A percentile compares a stretch with the other conserved stretches of the same genome.
Conservation (phyloP, 2,113 vertebrate genomes). For the Archocentrus centrarchus region DNA sequence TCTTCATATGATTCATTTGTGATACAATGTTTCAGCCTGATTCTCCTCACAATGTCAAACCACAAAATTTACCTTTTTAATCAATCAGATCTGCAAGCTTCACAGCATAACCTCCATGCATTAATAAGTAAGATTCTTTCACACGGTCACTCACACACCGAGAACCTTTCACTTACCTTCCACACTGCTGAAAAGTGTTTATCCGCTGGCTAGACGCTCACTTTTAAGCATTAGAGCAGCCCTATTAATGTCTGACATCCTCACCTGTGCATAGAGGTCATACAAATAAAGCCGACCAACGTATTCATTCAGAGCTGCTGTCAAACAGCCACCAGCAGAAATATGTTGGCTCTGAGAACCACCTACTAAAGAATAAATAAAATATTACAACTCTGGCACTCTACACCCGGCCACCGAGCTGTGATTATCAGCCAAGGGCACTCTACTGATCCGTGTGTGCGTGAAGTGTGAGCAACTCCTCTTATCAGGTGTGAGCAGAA, state of each 20-base stretch:
- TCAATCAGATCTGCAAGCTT: no score
- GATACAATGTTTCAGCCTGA: neutral
- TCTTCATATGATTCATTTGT: neutral
- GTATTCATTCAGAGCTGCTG: slow-evolving; percentile 17
- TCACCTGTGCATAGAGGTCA: neutral
- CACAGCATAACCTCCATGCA: neutral
- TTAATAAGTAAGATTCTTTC: neutral
- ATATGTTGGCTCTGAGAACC: neutral
- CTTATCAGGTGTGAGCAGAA: slow-evolving; percentile 52
- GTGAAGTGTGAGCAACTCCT: slow-evolving; percentile 26
- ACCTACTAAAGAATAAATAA: neutral
- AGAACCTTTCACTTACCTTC: slow-evolving; percentile 46
- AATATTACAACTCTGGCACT: slow-evolving; percentile 10
- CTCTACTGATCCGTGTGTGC: slow-evolving; percentile 5
- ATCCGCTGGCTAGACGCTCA: neutral
- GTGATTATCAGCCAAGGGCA: slow-evolving; percentile 24
- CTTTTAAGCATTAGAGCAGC: neutral
- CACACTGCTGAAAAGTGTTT: neutral
- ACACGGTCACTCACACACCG: neutral
- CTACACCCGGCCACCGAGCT: neutral
- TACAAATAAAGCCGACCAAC: neutral
- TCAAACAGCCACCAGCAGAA: slow-evolving; percentile 10
- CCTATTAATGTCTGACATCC: neutral
- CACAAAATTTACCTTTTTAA: accelerated
- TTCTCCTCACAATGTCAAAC: neutral